Conservation (phyloP, 2,113 vertebrate species). For the Glareola pratincola region DNA sequence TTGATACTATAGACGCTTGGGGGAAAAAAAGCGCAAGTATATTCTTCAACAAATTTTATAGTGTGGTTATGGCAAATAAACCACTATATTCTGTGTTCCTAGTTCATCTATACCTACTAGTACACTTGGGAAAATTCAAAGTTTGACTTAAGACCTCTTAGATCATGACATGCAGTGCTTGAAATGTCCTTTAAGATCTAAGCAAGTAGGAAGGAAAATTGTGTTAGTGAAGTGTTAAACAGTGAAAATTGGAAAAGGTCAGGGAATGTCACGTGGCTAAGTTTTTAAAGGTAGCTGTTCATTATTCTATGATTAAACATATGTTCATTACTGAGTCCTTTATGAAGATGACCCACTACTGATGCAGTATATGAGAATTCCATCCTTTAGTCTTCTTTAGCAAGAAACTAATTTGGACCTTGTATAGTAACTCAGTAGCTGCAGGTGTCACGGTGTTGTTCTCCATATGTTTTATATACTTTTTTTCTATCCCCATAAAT, state of each 20-base stretch:
- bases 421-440: background rate
- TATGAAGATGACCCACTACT: constrained; percentile 15
- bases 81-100: background rate
- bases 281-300: background rate
- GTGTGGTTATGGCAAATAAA: background rate
- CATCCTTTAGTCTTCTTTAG: background rate
- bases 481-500: background rate
- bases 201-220: constrained; percentile 19
- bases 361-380: background rate
- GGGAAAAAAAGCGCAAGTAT: background rate
- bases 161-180: background rate
- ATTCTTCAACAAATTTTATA: background rate
- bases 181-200: constrained; percentile 5
- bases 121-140: background rate
- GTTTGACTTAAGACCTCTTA: background rate
- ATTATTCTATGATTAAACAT: constrained; percentile 29
- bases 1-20: background rate
- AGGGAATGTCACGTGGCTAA: constrained; percentile 11
- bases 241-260: constrained; percentile 29
- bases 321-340: constrained; percentile 43
- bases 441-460: background rate
- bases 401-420: background rate
- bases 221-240: constrained; percentile 21
- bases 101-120: background rate
- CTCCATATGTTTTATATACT: background rate